Evolutionary conservation across 2,888 invertebrate species (phyloP).

Genomic region (Tipula confusa): DNA sequence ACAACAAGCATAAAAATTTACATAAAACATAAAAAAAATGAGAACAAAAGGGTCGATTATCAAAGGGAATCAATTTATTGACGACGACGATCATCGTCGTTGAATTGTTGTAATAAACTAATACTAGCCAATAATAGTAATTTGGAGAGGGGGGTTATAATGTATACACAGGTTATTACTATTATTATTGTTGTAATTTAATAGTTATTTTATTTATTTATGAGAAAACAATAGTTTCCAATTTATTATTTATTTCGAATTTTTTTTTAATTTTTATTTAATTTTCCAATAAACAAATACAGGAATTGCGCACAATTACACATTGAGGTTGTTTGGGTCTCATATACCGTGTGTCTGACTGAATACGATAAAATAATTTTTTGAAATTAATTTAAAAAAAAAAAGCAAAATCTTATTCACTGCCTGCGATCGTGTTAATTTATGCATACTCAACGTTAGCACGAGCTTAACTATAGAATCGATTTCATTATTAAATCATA

Average conservation of each 20-base stretch:
- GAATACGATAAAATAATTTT: background rate
- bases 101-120: background rate
- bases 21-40: slow-evolving; percentile 14
- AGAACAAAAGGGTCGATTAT: slow-evolving; percentile 12
- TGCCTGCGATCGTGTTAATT: background rate
- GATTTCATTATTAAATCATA: too few species aligned
- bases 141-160: background rate
- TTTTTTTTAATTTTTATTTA: background rate
- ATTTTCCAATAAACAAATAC: background rate
- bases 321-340: slow-evolving; percentile 3
- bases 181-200: slow-evolving; percentile 3
- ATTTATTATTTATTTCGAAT: background rate
- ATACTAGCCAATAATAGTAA: slow-evolving; percentile 8
- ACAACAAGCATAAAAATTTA: background rate
- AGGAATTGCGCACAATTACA: slow-evolving; percentile 25
- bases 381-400: background rate
- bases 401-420: background rate
- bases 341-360: background rate
- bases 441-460: background rate
- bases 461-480: background rate
- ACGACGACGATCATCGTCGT: background rate
- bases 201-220: slow-evolving; percentile 9
- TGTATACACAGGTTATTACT: background rate
- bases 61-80: slow-evolving; percentile 20
- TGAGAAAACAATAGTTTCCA: slow-evolving; percentile 25